Evolutionary conservation across 2,113 vertebrate species (phyloP).

Genomic region (Rissa tridactyla): DNA sequence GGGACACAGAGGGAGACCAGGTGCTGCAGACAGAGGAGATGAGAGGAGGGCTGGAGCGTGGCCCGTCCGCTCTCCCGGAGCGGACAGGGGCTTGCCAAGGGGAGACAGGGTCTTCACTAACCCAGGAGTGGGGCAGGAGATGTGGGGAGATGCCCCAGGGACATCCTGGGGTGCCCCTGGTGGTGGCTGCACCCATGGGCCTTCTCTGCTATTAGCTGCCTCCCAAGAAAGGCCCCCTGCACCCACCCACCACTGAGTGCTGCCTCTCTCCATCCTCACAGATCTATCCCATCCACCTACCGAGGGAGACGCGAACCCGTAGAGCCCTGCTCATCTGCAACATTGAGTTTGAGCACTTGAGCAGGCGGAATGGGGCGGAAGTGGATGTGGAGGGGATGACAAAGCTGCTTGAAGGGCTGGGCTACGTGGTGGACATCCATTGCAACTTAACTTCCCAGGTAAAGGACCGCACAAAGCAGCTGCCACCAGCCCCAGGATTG

Average conservation of each 20-base stretch:
- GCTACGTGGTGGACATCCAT: constrained; percentile 70
- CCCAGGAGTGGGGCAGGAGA: not conserved
- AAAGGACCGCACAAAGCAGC: not conserved
- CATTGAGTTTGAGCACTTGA: constrained; percentile 57
- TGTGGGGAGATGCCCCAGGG: not conserved
- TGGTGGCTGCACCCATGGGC: not conserved
- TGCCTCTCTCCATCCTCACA: not conserved
- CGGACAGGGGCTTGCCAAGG: not conserved
- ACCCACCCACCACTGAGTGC: accelerated
- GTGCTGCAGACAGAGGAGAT: not conserved
- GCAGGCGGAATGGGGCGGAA: constrained; percentile 64
- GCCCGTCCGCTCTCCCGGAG: accelerated
- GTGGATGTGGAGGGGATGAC: constrained; percentile 72
- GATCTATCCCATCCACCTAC: constrained; percentile 66
- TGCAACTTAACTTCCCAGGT: constrained; percentile 75
- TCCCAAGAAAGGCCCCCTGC: no score
- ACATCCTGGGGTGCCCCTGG: not conserved
- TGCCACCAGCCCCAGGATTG: not conserved
- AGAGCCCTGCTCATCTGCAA: constrained; percentile 84
- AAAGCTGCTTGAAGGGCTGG: constrained; percentile 64
- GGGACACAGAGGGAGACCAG: not conserved
- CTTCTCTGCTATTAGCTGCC: not conserved
- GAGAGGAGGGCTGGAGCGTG: not conserved
- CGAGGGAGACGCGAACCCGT: constrained; percentile 23
- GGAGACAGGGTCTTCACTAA: not conserved